phyloP scores from a whole-genome alignment of 2,113 vertebrate species.

The Irena cyanogastra region DNA sequence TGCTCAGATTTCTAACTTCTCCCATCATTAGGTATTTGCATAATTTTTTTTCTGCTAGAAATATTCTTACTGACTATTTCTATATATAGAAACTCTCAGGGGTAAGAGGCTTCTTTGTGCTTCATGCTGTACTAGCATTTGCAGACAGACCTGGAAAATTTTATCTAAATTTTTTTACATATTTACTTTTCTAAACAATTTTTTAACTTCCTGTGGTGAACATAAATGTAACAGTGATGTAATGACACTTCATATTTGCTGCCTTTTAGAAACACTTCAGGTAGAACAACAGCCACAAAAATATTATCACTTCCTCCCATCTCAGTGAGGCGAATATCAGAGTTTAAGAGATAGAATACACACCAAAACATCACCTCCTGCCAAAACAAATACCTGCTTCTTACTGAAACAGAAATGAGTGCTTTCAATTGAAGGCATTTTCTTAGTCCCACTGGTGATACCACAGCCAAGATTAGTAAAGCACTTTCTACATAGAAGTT shows the following conservation, averaged over 20 bases:
- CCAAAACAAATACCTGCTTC: not conserved
- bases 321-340: not conserved
- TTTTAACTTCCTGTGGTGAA: not conserved
- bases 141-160: not conserved
- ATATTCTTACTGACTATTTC: not conserved
- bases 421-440: not conserved
- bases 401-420: not conserved
- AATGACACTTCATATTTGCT: not conserved
- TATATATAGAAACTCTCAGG: not conserved
- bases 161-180: not conserved
- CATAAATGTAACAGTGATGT: not conserved
- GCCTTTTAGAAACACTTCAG: not conserved
- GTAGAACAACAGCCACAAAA: not conserved
- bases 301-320: not conserved
- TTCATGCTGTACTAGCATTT: not conserved
- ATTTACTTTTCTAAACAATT: not conserved
- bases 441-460: not conserved
- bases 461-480: not conserved
- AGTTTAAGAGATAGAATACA: not conserved
- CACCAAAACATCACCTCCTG: not conserved
- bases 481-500: not conserved
- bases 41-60: not conserved
- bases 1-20: not conserved
- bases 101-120: not conserved
- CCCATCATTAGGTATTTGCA: not conserved